Evolutionary conservation across 2,888 invertebrate species (phyloP), one percentile per base, ranked within the genome.

Genomic region (Drosophila prostipennis): DNA sequence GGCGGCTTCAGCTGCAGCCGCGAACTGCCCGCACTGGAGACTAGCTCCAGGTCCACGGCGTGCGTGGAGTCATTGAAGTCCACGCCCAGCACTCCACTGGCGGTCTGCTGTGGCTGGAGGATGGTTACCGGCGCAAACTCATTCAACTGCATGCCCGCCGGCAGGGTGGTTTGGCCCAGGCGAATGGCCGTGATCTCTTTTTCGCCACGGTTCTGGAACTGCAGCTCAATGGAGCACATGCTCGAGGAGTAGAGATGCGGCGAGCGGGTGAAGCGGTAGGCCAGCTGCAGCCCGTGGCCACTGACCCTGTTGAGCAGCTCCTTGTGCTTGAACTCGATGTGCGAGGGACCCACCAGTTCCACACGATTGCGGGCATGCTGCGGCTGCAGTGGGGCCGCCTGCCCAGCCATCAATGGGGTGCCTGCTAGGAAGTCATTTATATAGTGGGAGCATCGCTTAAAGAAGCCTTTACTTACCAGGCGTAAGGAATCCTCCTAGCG

Each of bases 61-160:
- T 98, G 97, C 55, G 96, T 97, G 16, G 97, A 96, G 91, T 98
- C 98, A 69, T 97, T 97, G 92, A 98, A 98, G 93, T 98, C 97
- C 5, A 98, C 94, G 14, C 98, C 98, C 76, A 98, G 90, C 0
- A 95, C 94, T 5, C 94, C 94, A 19, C 94, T 93, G 36, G 94
- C 92, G n/a, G 94, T 93, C 29, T 94, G 94, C 52, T 94, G 94
- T 0, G 95, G 93, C 7, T 94, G 93, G 29, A 98, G 92, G 5
- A 91, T 87, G 34, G 94, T 90, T 52, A 98, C 94, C 10, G 94
- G 94, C 7, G 95, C 94, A 91, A 97, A 96, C 76, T 96, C 96
- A 79, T 96, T 95, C 57, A 97, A 92, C 60, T 93, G 93, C 94
- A 96, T 95, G 60, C 96, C 96, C 26, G 93, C 87, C n/a, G 94